phyloP scores from a whole-genome alignment of 2,113 vertebrate species.

The Hippocampus barbouri region DNA sequence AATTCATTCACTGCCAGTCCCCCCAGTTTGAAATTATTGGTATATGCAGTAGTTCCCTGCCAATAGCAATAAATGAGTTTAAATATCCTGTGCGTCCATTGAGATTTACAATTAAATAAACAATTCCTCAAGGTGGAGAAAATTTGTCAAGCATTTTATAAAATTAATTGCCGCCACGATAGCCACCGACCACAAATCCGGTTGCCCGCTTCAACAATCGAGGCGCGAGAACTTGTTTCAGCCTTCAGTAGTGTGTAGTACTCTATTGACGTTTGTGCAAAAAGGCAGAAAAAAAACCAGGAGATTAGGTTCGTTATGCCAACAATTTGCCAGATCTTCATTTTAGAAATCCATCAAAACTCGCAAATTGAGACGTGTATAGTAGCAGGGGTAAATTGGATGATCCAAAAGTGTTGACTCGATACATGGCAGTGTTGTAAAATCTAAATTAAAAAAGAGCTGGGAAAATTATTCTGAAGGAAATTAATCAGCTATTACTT shows the following conservation, averaged over 20 bases:
- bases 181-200: no score
- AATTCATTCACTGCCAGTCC: no score
- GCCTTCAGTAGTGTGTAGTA: not conserved
- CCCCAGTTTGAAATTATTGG: no score
- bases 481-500: constrained; percentile 23
- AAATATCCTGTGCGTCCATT: no score
- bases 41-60: not conserved
- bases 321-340: not conserved
- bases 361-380: not conserved
- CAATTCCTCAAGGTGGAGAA: no score
- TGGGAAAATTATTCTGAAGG: not conserved
- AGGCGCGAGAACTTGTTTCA: no score
- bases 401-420: not conserved
- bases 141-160: no score
- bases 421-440: not conserved
- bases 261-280: not conserved
- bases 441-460: not conserved
- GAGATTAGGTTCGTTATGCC: not conserved
- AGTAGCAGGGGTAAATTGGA: not conserved
- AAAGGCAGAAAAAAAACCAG: not conserved
- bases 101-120: no score
- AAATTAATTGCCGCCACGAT: no score
- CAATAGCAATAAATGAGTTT: not conserved
- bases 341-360: not conserved
- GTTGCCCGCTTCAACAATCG: no score